A percentile compares a stretch with the other conserved stretches of the same genome.
These are phyloP conservation scores for Sebastiscus tertius DNA, from an alignment of 2,797 vertebrate species.

Conservation along the genomic window DNA sequence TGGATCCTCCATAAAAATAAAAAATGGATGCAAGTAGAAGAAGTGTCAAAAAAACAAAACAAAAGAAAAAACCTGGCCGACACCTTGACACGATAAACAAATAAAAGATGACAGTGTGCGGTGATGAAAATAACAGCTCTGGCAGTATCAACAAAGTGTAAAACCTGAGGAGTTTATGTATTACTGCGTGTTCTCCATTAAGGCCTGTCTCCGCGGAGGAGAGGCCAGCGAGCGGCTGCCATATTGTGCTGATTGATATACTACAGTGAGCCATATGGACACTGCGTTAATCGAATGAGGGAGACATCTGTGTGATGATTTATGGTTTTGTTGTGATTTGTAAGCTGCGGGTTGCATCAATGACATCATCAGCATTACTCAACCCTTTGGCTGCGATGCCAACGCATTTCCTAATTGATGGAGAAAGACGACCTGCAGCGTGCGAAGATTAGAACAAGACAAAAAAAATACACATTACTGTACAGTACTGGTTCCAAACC, in stretches of 20 bases:
- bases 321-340: slow-evolving; percentile 79
- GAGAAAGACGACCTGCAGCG: slow-evolving; percentile 33
- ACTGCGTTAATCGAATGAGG: slow-evolving; percentile 79
- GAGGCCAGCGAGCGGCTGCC: slow-evolving; percentile 70
- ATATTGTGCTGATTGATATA: slow-evolving; percentile 81
- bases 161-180: slow-evolving; percentile 41
- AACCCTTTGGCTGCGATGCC: slow-evolving; percentile 26
- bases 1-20: slow-evolving; percentile 86
- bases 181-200: slow-evolving; percentile 50
- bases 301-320: slow-evolving; percentile 82
- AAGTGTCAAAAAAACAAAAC: slow-evolving; percentile 35
- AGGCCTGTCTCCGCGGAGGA: slow-evolving; percentile 43
- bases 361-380: slow-evolving; percentile 83
- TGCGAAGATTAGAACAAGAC: slow-evolving; percentile 84
- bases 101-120: slow-evolving; percentile 48
- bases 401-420: slow-evolving; percentile 77
- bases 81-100: slow-evolving; percentile 28
- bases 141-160: slow-evolving; percentile 36
- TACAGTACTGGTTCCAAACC: background rate
- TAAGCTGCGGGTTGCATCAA: slow-evolving; percentile 69
- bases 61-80: slow-evolving; percentile 4
- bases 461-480: slow-evolving; percentile 19
- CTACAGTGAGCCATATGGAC: slow-evolving; percentile 80
- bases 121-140: slow-evolving; percentile 40
- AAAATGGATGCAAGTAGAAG: slow-evolving; percentile 24